Evolutionary conservation across 2,888 invertebrate species (phyloP), one percentile per base, ranked within the genome.

Genomic region (Cecidostiba fungosa): DNA sequence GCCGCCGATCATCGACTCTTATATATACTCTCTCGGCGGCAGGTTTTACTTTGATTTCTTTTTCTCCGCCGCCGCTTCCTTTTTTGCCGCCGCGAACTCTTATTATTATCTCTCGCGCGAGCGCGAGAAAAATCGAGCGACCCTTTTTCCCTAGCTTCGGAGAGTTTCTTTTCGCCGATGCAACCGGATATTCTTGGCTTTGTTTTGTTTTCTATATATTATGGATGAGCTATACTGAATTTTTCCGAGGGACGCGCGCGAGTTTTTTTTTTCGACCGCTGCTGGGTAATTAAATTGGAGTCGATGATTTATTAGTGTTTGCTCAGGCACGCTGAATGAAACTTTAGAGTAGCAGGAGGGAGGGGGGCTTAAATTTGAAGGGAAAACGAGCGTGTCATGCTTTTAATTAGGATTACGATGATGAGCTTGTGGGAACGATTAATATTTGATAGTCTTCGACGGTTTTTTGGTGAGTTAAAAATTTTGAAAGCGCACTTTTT

Each of bases 41-140:
- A 77, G 69, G 54, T 74, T 84, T 74, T 26, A 69, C 80, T 70
- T 77, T 81, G 80, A 85, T 85, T 85, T 72, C 50, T 72, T 77
- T 50, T n/a, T 70, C 8, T 69, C 26, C 19, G 23, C 73, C 78
- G 23, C 47, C 29, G 32, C 43, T 83, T 70, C 29, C n/a, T 77
- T 66, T 23, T 26, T 76, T 39, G 26, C n/a, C 29, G 62, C 66
- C 5, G 29, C 5, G 29, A 23, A 59, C 76, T 77, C 77, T 54
- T 16, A 14, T 12, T 72, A 70, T 77, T 77, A 72, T 72, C 47
- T 54, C 32, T 70, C 47, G 76, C 14, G 4, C 69, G 32, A 23
- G 14, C 54, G 23, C 54, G 54, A 82, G 59, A 74, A 66, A 74
- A 74, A 66, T 83, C 77, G 39, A 36, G 10, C 26, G 66, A 29